These are phyloP conservation scores for Herpailurus yagouaroundi DNA, from an alignment of 2,113 vertebrate species.

Conservation along the genomic window DNA sequence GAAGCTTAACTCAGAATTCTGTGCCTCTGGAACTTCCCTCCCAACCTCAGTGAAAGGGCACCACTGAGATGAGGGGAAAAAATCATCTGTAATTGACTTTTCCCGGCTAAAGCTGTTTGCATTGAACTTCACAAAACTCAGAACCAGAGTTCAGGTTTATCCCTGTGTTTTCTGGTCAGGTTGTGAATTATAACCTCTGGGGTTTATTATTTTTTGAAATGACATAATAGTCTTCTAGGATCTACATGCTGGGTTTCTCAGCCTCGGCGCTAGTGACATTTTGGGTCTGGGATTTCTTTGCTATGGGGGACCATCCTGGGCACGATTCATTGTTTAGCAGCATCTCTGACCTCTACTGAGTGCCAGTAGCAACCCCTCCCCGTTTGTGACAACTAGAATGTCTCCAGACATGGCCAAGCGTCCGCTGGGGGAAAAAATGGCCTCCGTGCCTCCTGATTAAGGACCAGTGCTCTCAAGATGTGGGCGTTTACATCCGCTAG, in stretches of 20 bases:
- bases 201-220: neutral
- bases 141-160: neutral
- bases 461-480: fast-evolving
- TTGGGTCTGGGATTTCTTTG: neutral
- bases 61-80: neutral
- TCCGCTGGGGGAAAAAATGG: fast-evolving
- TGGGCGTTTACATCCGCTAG: fast-evolving
- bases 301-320: fast-evolving
- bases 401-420: neutral
- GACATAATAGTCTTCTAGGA: neutral
- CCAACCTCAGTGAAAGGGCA: neutral
- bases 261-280: fast-evolving
- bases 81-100: neutral
- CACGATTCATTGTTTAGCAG: fast-evolving
- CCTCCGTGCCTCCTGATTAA: neutral
- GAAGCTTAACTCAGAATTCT: slow-evolving; percentile 47
- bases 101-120: neutral
- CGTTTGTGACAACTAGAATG: neutral
- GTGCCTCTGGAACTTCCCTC: neutral
- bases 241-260: neutral
- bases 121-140: neutral
- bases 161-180: neutral
- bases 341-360: too few relatives aligned
- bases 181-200: neutral
- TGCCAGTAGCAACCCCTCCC: neutral